These are phyloP conservation scores for Autographa gamma DNA, from an alignment of 2,888 invertebrate species.

Conservation along the genomic window DNA sequence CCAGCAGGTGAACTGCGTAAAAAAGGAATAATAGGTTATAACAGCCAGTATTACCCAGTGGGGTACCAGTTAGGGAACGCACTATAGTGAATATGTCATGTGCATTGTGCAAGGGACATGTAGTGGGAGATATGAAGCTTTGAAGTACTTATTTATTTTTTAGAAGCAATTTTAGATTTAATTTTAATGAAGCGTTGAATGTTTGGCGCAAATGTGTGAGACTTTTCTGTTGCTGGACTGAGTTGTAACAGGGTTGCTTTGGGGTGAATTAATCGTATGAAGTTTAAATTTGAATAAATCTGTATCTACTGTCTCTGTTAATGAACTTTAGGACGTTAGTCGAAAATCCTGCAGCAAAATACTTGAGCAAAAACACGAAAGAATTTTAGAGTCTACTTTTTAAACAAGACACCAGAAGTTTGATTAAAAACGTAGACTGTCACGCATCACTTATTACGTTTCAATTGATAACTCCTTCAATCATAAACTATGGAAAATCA, in stretches of 20 bases:
- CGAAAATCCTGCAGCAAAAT: no score
- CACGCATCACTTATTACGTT: no score
- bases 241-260: neutral
- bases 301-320: no score
- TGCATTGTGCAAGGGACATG: conserved; percentile 18
- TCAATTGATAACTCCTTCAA: no score
- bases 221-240: neutral
- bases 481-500: no score
- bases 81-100: conserved; percentile 23
- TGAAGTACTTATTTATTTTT: neutral
- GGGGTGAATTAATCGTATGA: no score
- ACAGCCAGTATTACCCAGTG: conserved; percentile 56
- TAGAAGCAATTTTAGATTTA: conserved; percentile 7
- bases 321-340: no score
- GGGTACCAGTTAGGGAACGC: conserved; percentile 59
- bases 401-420: no score
- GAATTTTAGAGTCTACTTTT: no score
- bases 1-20: conserved; percentile 71
- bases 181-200: neutral
- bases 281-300: no score
- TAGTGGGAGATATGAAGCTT: conserved; percentile 32
- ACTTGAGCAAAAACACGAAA: no score
- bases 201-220: neutral
- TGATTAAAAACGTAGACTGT: no score
- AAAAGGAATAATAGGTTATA: conserved; percentile 59